Evolutionary conservation across 2,113 vertebrate species (phyloP).

Genomic region (Forbesichthys papilliferus): DNA sequence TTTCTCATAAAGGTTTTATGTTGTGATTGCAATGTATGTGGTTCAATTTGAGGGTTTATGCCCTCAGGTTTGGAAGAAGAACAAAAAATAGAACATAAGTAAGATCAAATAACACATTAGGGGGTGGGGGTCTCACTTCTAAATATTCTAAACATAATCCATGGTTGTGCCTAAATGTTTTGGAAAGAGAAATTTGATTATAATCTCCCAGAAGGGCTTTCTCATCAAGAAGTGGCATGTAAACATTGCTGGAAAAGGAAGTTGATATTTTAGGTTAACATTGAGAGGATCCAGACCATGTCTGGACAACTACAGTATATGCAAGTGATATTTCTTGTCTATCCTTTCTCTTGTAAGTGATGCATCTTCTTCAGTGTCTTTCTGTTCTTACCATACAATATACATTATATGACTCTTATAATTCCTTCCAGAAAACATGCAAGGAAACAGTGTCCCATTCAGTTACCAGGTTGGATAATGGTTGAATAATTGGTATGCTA

Average conservation of each 20-base stretch:
- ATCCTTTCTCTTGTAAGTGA: not conserved
- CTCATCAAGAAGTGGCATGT: not conserved
- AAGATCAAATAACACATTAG: slow-evolving; percentile 33
- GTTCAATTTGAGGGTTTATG: slow-evolving; percentile 34
- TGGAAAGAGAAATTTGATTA: slow-evolving; percentile 12
- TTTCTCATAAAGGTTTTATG: slow-evolving; percentile 26
- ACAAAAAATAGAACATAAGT: slow-evolving; percentile 44
- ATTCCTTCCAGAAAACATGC: too few relatives aligned
- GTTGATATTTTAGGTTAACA: not conserved
- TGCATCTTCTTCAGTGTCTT: too few relatives aligned
- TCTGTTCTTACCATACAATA: too few relatives aligned
- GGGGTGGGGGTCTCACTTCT: not conserved
- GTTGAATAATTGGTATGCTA: too few relatives aligned
- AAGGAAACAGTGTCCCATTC: too few relatives aligned
- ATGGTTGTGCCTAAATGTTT: slow-evolving; percentile 5
- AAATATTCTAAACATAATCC: slow-evolving; percentile 17
- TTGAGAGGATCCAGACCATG: slow-evolving; percentile 1
- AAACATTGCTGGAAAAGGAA: slow-evolving; percentile 2
- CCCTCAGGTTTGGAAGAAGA: slow-evolving; percentile 39
- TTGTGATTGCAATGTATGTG: slow-evolving; percentile 33
- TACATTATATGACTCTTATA: too few relatives aligned
- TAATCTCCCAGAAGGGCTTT: not conserved
- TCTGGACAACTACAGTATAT: not conserved
- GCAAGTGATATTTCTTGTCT: not conserved
- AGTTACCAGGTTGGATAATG: too few relatives aligned